Conservation (phyloP, 2,888 invertebrate genomes). For the Pseudococcus jackbeardsleyi region DNA sequence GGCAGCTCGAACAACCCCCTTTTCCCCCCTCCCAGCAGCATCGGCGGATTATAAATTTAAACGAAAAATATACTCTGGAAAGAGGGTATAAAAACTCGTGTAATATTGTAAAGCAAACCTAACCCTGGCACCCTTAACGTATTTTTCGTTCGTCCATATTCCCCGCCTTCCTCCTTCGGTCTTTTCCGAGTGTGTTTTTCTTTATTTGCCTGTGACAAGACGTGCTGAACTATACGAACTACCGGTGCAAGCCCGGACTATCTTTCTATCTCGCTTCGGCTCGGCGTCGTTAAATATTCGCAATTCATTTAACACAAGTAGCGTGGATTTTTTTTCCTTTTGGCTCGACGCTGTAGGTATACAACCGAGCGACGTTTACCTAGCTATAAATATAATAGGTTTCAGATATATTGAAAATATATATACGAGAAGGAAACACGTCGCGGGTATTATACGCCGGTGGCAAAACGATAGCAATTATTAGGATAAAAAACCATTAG, state of each 20-base stretch:
- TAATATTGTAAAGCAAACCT: not conserved
- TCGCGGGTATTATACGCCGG: not conserved
- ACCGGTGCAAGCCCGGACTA: not conserved
- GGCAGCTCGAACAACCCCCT: not conserved
- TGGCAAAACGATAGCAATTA: slow-evolving; percentile 38
- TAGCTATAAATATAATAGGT: slow-evolving; percentile 2
- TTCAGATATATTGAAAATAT: not conserved
- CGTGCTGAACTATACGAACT: not conserved
- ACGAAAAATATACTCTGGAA: slow-evolving; percentile 2
- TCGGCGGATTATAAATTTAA: not conserved
- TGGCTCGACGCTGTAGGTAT: not conserved
- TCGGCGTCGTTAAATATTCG: slow-evolving; percentile 37
- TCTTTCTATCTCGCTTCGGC: not conserved
- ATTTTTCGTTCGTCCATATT: not conserved
- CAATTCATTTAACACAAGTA: slow-evolving; percentile 48
- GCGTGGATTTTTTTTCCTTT: slow-evolving; percentile 16
- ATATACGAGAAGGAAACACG: not conserved
- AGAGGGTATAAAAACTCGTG: not conserved
- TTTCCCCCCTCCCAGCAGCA: too few relatives aligned
- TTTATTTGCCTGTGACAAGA: slow-evolving; percentile 23
- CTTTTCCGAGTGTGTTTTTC: not conserved
- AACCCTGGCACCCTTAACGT: not conserved
- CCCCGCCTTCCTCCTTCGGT: not conserved
- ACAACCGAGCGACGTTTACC: not conserved
- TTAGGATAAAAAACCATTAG: slow-evolving; percentile 41